Evolutionary conservation across 2,888 invertebrate genomes (phyloP).

Genomic region (Tineola bisselliella): DNA sequence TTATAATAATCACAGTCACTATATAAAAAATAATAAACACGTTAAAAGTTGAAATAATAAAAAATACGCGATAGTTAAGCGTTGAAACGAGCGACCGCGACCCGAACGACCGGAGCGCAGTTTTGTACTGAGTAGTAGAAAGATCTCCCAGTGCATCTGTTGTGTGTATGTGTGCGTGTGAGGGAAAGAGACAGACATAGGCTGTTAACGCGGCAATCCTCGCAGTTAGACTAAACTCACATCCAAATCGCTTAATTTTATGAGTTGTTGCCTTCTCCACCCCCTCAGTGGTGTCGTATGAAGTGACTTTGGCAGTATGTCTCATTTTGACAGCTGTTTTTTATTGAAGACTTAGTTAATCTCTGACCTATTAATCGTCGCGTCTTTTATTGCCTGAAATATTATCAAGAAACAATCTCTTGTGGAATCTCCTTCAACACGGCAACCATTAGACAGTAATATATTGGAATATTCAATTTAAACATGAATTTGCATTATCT

Average conservation of each 20-base stretch:
- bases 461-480: too few relatives aligned
- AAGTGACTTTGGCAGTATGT: slow-evolving; percentile 36
- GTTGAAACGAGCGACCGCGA: not conserved
- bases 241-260: slow-evolving; percentile 70
- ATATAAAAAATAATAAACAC: not conserved
- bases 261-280: slow-evolving; percentile 70
- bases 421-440: too few relatives aligned
- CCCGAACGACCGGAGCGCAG: not conserved
- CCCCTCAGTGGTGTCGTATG: slow-evolving; percentile 43
- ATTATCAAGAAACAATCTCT: too few relatives aligned
- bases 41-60: not conserved
- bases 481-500: too few relatives aligned
- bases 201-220: slow-evolving; percentile 62
- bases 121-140: not conserved
- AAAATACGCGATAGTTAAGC: not conserved
- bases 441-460: too few relatives aligned
- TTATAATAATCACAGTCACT: not conserved
- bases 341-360: too few relatives aligned
- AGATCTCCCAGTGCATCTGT: not conserved
- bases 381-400: too few relatives aligned
- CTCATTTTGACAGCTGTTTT: not conserved
- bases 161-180: slow-evolving; percentile 17
- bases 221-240: slow-evolving; percentile 66
- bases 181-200: slow-evolving; percentile 31
- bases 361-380: too few relatives aligned